Base-by-base conservation (phyloP, 2,888 invertebrate species). In the Bedellia somnulentella region DNA sequence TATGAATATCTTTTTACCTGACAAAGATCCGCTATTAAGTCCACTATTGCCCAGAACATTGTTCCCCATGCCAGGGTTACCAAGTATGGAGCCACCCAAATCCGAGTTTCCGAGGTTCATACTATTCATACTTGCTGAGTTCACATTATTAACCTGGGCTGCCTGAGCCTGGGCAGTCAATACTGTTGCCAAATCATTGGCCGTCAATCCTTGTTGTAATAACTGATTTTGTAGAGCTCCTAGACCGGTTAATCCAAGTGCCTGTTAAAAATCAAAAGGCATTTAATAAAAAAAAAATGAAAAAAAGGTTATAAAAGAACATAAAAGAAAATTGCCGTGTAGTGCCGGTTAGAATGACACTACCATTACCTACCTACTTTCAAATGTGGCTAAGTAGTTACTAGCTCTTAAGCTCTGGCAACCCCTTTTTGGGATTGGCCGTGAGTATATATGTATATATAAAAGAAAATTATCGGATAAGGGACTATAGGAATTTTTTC, bases 151-250 rank as follows among this genome's bases (percentile, higher is more conserved):
- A 1, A 38, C 44, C 27, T 47, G 44, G 35, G 38, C 33, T 37
- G 45, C 24, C 43, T n/a, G n/a, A n/a, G 43, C 62, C 34, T 67
- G 66, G 2, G 64, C 64, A 1, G 62, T 53, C 3, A 75, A 46
- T 3, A 71, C 62, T 13, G 67, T 60, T 0, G 73, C 67, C 15
- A 73, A 40, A 31, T 75, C 73, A 38, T 43, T 68, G 3, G 75
- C 73, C 1, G 75, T 71, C 15, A 75, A 45, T 2, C 77, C 77
- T 49, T 77, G 77, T 36, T 77, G 77, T 1, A 77, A 49, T 5
- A 77, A 46, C 41, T 76, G 76, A 42, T 71, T 75, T 36, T 77
- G 77, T 3, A 76, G 52, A 6, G 75, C 71, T 21, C 76, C 75
- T 10, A 77, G 39, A 5, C 76, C 75, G 3, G 67, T 60, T 24